Percentiles rank a stretch among this genome's conserved stretches.
Conservation (phyloP, 2,113 vertebrate genomes). For the Pycnonotus jocosus region DNA sequence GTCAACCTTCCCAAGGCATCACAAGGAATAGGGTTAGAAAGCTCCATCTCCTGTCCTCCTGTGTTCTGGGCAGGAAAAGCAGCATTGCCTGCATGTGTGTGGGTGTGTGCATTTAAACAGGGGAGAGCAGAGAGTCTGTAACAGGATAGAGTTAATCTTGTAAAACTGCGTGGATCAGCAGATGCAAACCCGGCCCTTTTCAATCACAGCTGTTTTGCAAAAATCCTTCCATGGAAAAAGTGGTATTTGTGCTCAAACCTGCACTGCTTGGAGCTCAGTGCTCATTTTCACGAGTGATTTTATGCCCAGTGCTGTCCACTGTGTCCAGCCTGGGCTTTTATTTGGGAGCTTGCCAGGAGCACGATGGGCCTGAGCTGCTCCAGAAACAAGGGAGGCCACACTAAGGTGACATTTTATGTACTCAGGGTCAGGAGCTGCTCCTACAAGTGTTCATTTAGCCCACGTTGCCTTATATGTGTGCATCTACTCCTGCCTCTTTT, state of each 20-base stretch:
- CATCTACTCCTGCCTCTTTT: background rate
- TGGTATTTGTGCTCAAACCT: background rate
- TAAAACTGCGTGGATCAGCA: fast-evolving
- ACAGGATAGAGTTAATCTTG: background rate
- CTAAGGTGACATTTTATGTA: fast-evolving
- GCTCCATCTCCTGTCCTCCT: fast-evolving
- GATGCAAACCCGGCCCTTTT: background rate
- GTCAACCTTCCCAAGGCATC: background rate
- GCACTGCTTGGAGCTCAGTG: fast-evolving
- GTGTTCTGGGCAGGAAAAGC: background rate
- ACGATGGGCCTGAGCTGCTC: fast-evolving
- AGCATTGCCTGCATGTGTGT: background rate
- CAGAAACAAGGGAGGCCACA: fast-evolving
- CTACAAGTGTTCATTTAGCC: fast-evolving
- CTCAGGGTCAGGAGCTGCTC: background rate
- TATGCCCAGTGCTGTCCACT: background rate
- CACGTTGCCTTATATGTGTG: fast-evolving
- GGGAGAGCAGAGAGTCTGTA: background rate
- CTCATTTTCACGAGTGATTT: background rate
- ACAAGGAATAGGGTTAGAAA: background rate
- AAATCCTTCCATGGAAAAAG: background rate
- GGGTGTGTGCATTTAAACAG: background rate
- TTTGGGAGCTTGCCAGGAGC: background rate
- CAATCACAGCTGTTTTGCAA: background rate
- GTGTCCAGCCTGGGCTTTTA: background rate